Evolutionary conservation across 2,888 invertebrate genomes (phyloP).

Genomic region (Sinodicranocentrus sp.): DNA sequence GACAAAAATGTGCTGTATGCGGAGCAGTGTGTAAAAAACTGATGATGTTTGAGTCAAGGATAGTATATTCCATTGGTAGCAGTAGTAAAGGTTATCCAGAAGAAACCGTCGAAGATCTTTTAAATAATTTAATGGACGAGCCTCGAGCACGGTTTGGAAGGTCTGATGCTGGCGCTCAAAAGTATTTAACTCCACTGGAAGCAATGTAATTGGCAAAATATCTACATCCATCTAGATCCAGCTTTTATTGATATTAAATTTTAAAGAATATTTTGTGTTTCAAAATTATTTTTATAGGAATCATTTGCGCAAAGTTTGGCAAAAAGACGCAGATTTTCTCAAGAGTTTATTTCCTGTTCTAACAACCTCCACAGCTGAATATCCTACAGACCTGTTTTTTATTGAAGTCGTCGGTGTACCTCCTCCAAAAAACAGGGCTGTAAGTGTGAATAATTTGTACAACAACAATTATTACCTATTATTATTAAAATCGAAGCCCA

Average conservation of each 20-base stretch:
- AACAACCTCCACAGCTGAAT: slow-evolving; percentile 79
- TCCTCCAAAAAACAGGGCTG: slow-evolving; percentile 92
- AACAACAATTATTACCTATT: too few relatives aligned
- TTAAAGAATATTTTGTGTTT: too few relatives aligned
- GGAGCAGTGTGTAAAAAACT: slow-evolving; percentile 69
- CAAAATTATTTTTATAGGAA: too few relatives aligned
- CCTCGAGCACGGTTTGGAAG: not conserved
- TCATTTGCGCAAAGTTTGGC: slow-evolving; percentile 86
- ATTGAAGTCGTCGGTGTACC: slow-evolving; percentile 90
- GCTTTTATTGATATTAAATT: not conserved
- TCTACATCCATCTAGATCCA: not conserved
- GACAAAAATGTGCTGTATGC: slow-evolving; percentile 72
- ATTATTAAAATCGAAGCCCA: too few relatives aligned
- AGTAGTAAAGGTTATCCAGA: not conserved
- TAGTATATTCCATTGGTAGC: slow-evolving; percentile 70
- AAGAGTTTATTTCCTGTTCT: slow-evolving; percentile 86
- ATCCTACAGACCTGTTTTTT: slow-evolving; percentile 92
- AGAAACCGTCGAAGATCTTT: slow-evolving; percentile 28
- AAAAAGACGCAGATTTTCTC: slow-evolving; percentile 85
- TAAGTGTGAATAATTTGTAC: too few relatives aligned
- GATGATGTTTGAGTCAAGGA: slow-evolving; percentile 72
- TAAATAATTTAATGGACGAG: not conserved
- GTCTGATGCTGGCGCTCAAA: slow-evolving; percentile 60
- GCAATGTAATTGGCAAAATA: slow-evolving; percentile 65
- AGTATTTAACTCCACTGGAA: slow-evolving; percentile 75